Base-by-base conservation (phyloP, 2,888 invertebrate species). In the Caenorhabditis macrosperma region DNA sequence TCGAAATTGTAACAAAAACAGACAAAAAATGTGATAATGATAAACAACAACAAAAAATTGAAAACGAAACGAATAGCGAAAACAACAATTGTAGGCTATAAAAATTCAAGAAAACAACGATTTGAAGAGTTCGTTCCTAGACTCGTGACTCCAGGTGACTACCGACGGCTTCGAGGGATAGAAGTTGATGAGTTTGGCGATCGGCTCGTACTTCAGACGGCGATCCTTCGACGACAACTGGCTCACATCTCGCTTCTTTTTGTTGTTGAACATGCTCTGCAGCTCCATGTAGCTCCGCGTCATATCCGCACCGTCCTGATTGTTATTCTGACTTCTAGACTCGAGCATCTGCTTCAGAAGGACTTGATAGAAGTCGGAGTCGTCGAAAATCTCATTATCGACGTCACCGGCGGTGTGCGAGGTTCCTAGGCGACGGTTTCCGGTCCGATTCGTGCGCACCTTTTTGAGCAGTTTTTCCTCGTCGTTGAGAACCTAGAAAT, bases 301-400 rank as follows among this genome's bases (percentile, higher is more conserved):
- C 50, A 96, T 93, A 86, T 95, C 95, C 9, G 94, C 93, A 0
- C 96, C 95, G 92, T 95, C 96, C 0, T 94, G 94, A 1, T 72
- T 44, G 10, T 95, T 93, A 41, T 86, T 86, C 88, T 94, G 94
- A 2, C 94, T 93, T 78, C 96, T 96, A 83, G 75, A 94, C 91
- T 97, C 96, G 82, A 98, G 96, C 44, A 98, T 92, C 91, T 97
- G 96, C 81, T 95, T 93, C 50, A 98, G 92, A 67, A 97, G 92
- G 88, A 96, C 95, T 91, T 97, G 96, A 91, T 98, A 98, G 91
- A 98, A 98, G 91, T 98, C 98, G 88, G 95, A 95, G 90, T 98
- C 98, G 91, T 98, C 97, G 92, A 95, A 98, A 88, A 97, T 95
- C 66, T 89, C 89, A 9, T 76, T 66, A 64, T 89, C 89, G 26